Conservation (phyloP, 2,888 invertebrate genomes). For the Hemistola chrysoprasaria region DNA sequence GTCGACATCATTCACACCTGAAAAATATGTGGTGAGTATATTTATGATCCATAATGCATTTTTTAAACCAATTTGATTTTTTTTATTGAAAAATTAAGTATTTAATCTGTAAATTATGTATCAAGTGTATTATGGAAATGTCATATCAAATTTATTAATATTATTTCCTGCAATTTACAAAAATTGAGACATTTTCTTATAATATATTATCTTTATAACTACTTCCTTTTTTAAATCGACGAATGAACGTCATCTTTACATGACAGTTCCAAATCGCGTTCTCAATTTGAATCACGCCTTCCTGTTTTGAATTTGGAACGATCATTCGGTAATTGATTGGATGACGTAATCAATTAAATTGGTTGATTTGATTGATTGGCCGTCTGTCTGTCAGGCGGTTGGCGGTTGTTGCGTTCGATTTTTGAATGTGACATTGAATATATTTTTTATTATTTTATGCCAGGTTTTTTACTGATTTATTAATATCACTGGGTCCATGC, state of each 20-base stretch:
- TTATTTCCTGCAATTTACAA: too few species aligned
- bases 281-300: conserved; percentile 28
- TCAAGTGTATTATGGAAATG: too few species aligned
- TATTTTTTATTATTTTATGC: conserved; percentile 13
- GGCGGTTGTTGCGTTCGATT: conserved; percentile 19
- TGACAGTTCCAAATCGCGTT: conserved; percentile 17
- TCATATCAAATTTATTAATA: neutral
- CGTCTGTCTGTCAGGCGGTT: conserved; percentile 11
- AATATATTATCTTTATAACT: neutral
- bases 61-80: too few species aligned
- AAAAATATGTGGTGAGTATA: too few species aligned
- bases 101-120: too few species aligned
- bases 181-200: too few species aligned
- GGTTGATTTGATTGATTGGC: conserved; percentile 48
- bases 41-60: too few species aligned
- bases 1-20: too few species aligned
- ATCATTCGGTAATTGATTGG: conserved; percentile 43
- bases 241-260: conserved; percentile 2
- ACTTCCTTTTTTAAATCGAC: neutral
- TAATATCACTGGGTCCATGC: conserved; percentile 2
- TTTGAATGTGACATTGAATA: conserved; percentile 25
- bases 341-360: conserved; percentile 52
- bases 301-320: conserved; percentile 46
- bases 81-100: too few species aligned
- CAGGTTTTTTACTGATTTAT: conserved; percentile 14